Percentiles rank a stretch among this genome's conserved stretches.
phyloP scores from a whole-genome alignment of 2,113 vertebrate genomes.

The Varanus komodoensis region DNA sequence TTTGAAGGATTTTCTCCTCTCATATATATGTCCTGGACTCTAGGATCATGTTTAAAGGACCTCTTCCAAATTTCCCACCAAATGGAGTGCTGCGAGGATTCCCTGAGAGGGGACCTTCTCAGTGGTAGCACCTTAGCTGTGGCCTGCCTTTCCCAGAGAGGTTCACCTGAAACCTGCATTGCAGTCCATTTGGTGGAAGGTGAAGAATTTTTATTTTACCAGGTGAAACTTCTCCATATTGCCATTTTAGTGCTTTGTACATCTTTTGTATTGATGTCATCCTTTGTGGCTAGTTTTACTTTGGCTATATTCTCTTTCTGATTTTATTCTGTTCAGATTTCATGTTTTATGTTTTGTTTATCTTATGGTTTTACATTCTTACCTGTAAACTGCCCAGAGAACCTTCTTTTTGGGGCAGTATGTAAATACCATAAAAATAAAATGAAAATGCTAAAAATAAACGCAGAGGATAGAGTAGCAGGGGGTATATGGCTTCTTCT shows the following conservation, averaged over 20 bases:
- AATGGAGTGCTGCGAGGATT: background rate
- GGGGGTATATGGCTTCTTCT: background rate
- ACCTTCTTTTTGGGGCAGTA: background rate
- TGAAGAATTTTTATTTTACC: background rate
- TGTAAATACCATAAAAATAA: background rate
- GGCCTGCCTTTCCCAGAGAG: background rate
- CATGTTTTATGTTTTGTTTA: background rate
- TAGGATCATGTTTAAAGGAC: background rate
- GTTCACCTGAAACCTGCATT: too few relatives aligned
- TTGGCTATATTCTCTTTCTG: background rate
- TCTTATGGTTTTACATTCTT: background rate
- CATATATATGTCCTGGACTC: background rate
- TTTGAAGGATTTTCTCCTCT: background rate
- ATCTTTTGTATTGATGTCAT: background rate
- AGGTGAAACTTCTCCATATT: background rate
- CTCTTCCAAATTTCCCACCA: background rate
- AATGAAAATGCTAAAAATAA: too few relatives aligned
- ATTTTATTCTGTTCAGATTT: background rate
- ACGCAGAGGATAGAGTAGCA: background rate
- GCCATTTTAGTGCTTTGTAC: background rate
- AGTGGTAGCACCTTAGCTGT: background rate
- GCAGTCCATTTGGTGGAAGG: background rate
- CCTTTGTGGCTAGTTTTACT: background rate
- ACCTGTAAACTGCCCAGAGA: too few relatives aligned
- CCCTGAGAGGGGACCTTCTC: background rate